These are phyloP conservation scores for Anguilla japonica DNA, from an alignment of 2,113 vertebrate genomes.

Conservation along the genomic window DNA sequence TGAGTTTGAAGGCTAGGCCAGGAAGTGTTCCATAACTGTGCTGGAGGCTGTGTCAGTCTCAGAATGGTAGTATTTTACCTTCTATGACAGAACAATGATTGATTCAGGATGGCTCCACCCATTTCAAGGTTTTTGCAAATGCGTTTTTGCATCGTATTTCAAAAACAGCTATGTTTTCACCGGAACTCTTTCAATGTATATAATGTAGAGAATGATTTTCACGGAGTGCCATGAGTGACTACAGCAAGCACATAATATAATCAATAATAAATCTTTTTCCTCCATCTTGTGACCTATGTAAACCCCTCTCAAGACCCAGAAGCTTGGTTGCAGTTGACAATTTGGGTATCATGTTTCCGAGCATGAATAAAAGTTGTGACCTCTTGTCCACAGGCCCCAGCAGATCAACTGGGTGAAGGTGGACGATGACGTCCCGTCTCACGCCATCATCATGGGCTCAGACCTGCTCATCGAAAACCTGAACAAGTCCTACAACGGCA, in stretches of 20 bases:
- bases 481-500: slow-evolving; percentile 98
- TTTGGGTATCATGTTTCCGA: neutral
- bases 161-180: too few relatives aligned
- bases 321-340: too few relatives aligned
- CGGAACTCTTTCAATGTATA: too few relatives aligned
- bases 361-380: slow-evolving; percentile 5
- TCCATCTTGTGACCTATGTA: too few relatives aligned
- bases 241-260: too few relatives aligned
- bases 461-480: slow-evolving; percentile 95
- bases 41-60: neutral
- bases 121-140: neutral
- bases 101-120: neutral
- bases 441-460: slow-evolving; percentile 84
- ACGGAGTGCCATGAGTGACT: too few relatives aligned
- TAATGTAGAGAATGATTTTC: neutral
- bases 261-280: neutral
- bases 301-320: too few relatives aligned
- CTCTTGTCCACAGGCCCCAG: slow-evolving; percentile 76
- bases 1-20: neutral
- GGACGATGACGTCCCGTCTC: slow-evolving; percentile 92
- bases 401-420: slow-evolving; percentile 91
- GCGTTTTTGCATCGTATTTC: too few relatives aligned
- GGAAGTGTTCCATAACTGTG: neutral
- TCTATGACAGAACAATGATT: neutral
- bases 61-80: neutral